Evolutionary conservation across 2,113 vertebrate species (phyloP).

Genomic region (Pluvianellus socialis): DNA sequence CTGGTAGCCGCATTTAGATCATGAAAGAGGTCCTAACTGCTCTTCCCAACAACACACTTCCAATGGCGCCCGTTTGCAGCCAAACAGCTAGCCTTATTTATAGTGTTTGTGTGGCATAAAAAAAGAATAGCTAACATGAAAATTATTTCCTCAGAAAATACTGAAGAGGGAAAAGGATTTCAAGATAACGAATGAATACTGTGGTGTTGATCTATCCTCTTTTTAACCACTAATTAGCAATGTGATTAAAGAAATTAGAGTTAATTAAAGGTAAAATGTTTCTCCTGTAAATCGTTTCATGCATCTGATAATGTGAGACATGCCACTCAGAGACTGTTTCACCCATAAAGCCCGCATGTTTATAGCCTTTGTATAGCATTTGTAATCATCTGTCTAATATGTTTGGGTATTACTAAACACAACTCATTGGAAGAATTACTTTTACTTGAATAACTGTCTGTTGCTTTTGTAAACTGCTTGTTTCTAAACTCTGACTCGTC

Average conservation of each 20-base stretch:
- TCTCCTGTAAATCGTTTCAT: constrained; percentile 63
- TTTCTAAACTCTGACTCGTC: neutral
- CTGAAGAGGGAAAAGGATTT: neutral
- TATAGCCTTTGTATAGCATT: constrained; percentile 53
- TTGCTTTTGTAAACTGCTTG: constrained; percentile 46
- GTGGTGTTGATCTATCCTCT: constrained; percentile 52
- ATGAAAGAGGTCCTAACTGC: neutral
- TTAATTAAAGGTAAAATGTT: constrained; percentile 76
- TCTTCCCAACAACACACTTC: neutral
- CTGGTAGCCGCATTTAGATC: neutral
- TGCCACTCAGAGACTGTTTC: constrained; percentile 59
- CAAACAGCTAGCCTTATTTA: neutral
- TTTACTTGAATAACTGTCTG: constrained; percentile 61
- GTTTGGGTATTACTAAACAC: constrained; percentile 49
- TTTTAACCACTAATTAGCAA: constrained; percentile 60
- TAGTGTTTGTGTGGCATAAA: neutral
- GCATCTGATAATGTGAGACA: constrained; percentile 64
- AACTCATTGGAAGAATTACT: constrained; percentile 56
- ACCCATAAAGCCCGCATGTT: constrained; percentile 48
- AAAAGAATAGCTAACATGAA: neutral
- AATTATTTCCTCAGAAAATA: neutral
- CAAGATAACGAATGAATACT: constrained; percentile 45
- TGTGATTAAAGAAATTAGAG: constrained; percentile 71
- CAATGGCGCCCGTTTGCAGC: neutral
- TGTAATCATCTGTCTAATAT: constrained; percentile 63